Evolutionary conservation across 1,140 invertebrate genomes (phyloP), one percentile per base, ranked within the genome.

Genomic region (Macrobrachium rosenbergii): DNA sequence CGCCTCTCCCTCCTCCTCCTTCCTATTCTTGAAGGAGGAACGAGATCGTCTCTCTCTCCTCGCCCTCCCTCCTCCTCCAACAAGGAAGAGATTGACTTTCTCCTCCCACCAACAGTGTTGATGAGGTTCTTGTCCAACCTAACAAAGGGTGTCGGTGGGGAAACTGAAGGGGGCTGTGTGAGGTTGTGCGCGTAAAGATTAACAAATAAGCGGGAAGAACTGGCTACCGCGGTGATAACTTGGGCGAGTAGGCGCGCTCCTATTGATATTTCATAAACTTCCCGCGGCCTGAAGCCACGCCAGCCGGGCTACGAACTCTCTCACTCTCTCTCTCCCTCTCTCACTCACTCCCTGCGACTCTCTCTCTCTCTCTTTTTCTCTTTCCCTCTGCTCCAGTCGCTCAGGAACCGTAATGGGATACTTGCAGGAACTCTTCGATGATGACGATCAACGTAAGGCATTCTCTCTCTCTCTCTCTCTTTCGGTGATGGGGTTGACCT

Each of bases 221-320:
- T 76, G 21, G 76, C 76, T 64, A 62, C 62, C 21, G 21, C 62
- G 83, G 83, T 86, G 77, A 86, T 86, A 86, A 86, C 83, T 86
- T 63, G 76, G 64, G 62, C 83, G 17, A 52, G 76, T 86, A 86
- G 83, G 79, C 83, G 77, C 83, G 83, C 77, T 72, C 52, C 76
- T 86, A 86, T 86, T 86, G 83, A 86, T 86, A 86, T 86, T 86
- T 86, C 83, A 86, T 86, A 86, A 86, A 86, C 83, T 86, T 86
- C 63, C 83, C 83, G 64, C 67, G 19, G 63, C 76, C 83, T 86
- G 83, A 86, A 86, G 83, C 83, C 83, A 80, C 59, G 77, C 82
- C 73, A 75, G 73, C 73, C 23, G 81, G 63, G 81, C 28, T 37
- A 52, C 52, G 52, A 52, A 52, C 28, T n/a, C 19, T n/a, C 67